Conservation (phyloP, 2,797 vertebrate genomes). For the Hybognathus amarus region DNA sequence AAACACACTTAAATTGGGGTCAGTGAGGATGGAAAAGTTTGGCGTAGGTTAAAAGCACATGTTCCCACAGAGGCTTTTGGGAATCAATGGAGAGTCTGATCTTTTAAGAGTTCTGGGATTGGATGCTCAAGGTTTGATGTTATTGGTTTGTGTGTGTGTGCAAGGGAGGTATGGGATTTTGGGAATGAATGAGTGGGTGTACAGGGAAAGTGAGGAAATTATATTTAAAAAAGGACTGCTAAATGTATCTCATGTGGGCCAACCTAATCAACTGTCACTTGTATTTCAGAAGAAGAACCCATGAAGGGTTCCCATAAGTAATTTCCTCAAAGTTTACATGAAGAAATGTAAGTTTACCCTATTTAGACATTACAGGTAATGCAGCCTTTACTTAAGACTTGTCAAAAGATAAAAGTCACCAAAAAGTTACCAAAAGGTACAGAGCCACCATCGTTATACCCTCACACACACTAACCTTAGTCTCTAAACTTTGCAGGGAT, state of each 20-base stretch:
- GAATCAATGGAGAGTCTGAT: constrained; percentile 25
- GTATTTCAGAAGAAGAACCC: neutral
- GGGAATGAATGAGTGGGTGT: constrained; percentile 10
- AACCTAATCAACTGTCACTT: constrained; percentile 1
- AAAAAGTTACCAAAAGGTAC: no score
- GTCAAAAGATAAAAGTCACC: no score
- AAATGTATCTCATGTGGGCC: constrained; percentile 2
- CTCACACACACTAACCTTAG: no score
- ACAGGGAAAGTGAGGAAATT: constrained; percentile 17
- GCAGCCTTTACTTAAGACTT: no score
- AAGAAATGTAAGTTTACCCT: no score
- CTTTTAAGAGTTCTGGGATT: constrained; percentile 31
- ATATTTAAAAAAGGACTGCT: neutral
- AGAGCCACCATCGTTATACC: no score
- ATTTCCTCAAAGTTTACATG: neutral
- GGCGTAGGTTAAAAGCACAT: constrained; percentile 39
- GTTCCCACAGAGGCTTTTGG: constrained; percentile 13
- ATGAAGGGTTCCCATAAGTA: neutral
- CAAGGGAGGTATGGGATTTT: neutral
- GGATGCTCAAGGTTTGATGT: neutral
- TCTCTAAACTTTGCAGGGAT: no score
- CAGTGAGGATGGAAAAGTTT: constrained; percentile 45
- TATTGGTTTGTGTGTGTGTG: constrained; percentile 13
- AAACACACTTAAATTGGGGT: constrained; percentile 45
- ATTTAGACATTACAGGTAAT: no score